Evolutionary conservation across 2,797 vertebrate genomes (phyloP).

Genomic region (Hemibagrus guttatus): DNA sequence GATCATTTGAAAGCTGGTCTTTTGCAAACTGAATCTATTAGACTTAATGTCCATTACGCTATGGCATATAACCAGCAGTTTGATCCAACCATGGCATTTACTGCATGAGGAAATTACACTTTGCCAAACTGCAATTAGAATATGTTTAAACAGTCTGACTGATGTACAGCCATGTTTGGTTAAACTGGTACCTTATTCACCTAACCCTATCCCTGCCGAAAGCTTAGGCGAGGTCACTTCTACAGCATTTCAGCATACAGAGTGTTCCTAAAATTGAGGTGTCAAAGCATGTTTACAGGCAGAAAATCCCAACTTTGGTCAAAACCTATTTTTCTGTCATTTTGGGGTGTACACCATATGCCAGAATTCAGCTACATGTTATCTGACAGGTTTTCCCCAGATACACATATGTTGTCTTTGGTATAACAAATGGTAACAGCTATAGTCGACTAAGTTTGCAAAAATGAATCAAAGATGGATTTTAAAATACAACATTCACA

Average conservation of each 20-base stretch:
- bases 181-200: neutral
- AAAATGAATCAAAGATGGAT: neutral
- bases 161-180: neutral
- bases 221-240: neutral
- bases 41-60: neutral
- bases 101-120: neutral
- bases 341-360: neutral
- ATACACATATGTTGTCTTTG: neutral
- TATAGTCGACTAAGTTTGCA: neutral
- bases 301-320: neutral
- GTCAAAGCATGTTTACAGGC: neutral
- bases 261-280: no score
- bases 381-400: neutral
- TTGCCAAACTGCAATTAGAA: neutral
- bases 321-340: neutral
- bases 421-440: neutral
- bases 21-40: neutral
- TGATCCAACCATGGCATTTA: neutral
- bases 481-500: neutral
- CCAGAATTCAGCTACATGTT: neutral
- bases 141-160: neutral
- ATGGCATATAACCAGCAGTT: neutral
- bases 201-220: neutral
- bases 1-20: neutral
- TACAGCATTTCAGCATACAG: no score